Conservation (phyloP, 2,113 vertebrate species). For the Turdus rufiventris region DNA sequence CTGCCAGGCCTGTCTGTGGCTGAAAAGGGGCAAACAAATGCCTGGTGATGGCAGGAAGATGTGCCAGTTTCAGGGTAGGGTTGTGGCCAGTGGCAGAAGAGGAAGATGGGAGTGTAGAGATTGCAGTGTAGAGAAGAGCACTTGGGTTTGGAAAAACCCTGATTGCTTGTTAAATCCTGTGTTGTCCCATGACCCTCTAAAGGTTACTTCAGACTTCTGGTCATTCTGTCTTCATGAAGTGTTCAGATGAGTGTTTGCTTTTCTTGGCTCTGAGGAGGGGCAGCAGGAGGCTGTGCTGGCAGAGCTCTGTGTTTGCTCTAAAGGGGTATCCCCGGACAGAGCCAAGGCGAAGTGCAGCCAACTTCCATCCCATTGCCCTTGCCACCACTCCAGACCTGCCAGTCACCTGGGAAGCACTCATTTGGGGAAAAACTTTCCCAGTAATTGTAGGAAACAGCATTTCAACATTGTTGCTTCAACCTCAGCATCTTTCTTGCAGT, state of each 20-base stretch:
- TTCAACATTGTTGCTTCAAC: not conserved
- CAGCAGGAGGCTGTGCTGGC: not conserved
- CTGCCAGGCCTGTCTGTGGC: rapidly evolving
- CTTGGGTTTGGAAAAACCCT: not conserved
- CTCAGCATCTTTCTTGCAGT: not conserved
- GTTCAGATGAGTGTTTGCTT: not conserved
- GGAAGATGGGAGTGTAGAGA: not conserved
- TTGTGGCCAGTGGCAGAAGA: not conserved
- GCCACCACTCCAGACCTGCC: rapidly evolving
- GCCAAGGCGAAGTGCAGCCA: rapidly evolving
- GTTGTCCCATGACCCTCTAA: not conserved
- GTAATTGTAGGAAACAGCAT: not conserved
- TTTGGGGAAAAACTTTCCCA: not conserved
- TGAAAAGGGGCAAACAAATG: not conserved
- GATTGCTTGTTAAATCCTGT: not conserved
- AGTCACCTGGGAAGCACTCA: not conserved
- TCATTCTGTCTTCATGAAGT: not conserved
- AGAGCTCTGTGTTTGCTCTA: not conserved
- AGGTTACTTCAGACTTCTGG: not conserved
- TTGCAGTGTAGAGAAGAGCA: not conserved
- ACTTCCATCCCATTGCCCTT: not conserved
- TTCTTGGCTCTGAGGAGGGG: not conserved
- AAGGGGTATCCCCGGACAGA: rapidly evolving
- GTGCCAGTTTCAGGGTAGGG: rapidly evolving
- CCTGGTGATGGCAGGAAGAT: not conserved